phyloP scores from a whole-genome alignment of 2,797 vertebrate species.

The Ispidina picta region DNA sequence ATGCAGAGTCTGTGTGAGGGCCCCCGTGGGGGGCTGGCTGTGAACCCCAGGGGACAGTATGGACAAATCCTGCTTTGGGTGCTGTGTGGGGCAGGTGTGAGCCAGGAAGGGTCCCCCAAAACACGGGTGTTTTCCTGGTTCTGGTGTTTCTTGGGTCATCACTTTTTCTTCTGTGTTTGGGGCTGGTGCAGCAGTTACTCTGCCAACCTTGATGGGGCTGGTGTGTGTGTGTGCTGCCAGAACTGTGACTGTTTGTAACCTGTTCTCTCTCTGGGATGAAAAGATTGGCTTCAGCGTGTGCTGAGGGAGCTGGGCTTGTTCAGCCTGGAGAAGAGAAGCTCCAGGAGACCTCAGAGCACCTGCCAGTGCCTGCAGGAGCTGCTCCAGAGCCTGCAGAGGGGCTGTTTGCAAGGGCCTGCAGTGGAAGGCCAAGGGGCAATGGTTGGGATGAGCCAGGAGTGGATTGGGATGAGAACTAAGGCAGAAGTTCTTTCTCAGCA shows the following conservation, averaged over 20 bases:
- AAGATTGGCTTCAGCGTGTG: not conserved
- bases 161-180: not conserved
- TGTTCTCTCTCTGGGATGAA: not conserved
- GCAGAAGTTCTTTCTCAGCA: no score
- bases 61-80: not conserved
- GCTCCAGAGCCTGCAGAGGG: no score
- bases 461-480: no score
- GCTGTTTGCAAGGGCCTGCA: no score
- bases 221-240: not conserved
- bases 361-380: no score
- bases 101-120: not conserved
- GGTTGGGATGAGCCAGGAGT: no score
- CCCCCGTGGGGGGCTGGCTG: accelerated
- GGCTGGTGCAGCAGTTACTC: not conserved
- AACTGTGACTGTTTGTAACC: not conserved
- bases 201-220: not conserved
- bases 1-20: not conserved
- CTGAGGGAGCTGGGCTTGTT: not conserved
- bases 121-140: accelerated
- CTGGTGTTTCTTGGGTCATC: accelerated
- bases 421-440: no score
- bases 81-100: not conserved
- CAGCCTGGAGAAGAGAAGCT: no score
- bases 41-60: not conserved
- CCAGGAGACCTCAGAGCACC: no score